Evolutionary conservation across 2,888 invertebrate genomes (phyloP), one percentile per base, ranked within the genome.

Genomic region (Palloptera scutellata): DNA sequence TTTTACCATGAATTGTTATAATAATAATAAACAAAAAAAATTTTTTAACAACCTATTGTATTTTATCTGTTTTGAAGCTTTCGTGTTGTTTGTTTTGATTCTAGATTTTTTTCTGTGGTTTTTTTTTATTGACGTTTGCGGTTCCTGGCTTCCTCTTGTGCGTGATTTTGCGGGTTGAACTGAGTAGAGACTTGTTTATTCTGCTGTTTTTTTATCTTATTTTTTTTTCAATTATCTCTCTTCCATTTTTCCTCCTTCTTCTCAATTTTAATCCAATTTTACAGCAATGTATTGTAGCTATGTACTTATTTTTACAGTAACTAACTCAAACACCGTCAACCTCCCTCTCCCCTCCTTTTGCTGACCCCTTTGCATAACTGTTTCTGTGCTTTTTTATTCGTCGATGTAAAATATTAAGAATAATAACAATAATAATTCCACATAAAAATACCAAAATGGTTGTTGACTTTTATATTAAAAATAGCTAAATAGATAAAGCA

Each of bases 11-110:
- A 6, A 30, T 30, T n/a, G n/a, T n/a, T n/a, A n/a, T n/a, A n/a
- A n/a, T n/a, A n/a, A n/a, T n/a, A n/a, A n/a, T n/a, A n/a, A n/a
- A n/a, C n/a, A n/a, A n/a, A n/a, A n/a, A n/a, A n/a, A n/a, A n/a
- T n/a, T n/a, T n/a, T n/a, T n/a, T n/a, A n/a, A n/a, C n/a, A n/a
- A n/a, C n/a, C n/a, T n/a, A n/a, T n/a, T n/a, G n/a, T n/a, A n/a
- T n/a, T n/a, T n/a, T n/a, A n/a, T n/a, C n/a, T n/a, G n/a, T n/a
- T n/a, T n/a, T n/a, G n/a, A n/a, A n/a, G n/a, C n/a, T n/a, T n/a
- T n/a, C n/a, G n/a, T n/a, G n/a, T n/a, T n/a, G n/a, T 66, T 52
- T 67, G 67, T 67, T 67, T 67, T 62, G 58, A 62, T 67, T 67
- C 53, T 62, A 4, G 9, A 20, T 62, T 58, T 51, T 10, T 41